Conservation (phyloP, 2,113 vertebrate genomes). For the Haemorhous mexicanus region DNA sequence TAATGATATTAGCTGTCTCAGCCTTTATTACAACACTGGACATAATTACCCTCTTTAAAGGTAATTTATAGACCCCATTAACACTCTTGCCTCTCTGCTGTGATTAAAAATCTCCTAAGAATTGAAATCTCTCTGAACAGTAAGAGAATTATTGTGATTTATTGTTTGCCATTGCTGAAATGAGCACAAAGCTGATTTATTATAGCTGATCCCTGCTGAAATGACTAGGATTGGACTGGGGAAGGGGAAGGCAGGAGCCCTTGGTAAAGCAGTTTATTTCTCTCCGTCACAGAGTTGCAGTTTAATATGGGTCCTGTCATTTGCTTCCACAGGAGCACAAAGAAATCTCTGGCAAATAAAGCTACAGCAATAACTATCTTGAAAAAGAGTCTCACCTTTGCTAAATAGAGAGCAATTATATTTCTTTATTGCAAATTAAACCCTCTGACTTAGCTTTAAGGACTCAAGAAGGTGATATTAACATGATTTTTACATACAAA, state of each 20-base stretch:
- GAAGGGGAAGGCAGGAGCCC: slow-evolving; percentile 41
- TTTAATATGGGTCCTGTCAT: slow-evolving; percentile 41
- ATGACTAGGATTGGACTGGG: slow-evolving; percentile 47
- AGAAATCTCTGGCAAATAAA: background rate
- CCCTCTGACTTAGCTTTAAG: background rate
- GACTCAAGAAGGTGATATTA: background rate
- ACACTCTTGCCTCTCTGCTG: slow-evolving; percentile 75
- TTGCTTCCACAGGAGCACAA: background rate
- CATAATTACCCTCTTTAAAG: slow-evolving; percentile 74
- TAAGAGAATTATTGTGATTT: slow-evolving; percentile 70
- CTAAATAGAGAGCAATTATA: slow-evolving; percentile 6
- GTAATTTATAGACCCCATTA: slow-evolving; percentile 86
- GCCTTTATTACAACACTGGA: slow-evolving; percentile 68
- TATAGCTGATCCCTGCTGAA: slow-evolving; percentile 47
- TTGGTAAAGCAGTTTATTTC: background rate
- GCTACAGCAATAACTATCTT: background rate
- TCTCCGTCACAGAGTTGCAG: background rate
- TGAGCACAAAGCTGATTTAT: slow-evolving; percentile 64
- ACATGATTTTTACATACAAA: background rate
- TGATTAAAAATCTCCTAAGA: slow-evolving; percentile 75
- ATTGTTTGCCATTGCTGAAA: slow-evolving; percentile 66
- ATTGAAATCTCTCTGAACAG: slow-evolving; percentile 67
- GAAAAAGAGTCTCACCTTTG: background rate
- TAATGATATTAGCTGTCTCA: slow-evolving; percentile 74
- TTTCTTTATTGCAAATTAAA: slow-evolving; percentile 9